Evolutionary conservation across 2,113 vertebrate species (phyloP).

Genomic region (Pterocles gutturalis): DNA sequence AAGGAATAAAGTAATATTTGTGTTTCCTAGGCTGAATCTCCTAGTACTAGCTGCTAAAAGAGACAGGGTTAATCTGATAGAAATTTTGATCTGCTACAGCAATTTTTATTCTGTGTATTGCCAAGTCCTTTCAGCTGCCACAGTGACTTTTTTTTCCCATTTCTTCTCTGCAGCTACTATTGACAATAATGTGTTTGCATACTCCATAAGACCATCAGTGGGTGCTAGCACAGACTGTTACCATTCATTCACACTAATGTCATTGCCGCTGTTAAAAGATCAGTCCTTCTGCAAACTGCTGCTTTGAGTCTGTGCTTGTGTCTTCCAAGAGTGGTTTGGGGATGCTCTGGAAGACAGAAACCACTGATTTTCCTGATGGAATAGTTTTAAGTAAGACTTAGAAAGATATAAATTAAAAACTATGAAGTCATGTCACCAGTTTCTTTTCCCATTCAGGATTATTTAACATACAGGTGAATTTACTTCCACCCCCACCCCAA

Average conservation of each 20-base stretch:
- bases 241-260: background rate
- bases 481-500: rapidly evolving
- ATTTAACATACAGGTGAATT: background rate
- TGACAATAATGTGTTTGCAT: background rate
- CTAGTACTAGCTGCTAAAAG: background rate
- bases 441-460: background rate
- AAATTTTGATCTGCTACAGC: background rate
- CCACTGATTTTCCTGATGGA: background rate
- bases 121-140: background rate
- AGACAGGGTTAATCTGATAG: background rate
- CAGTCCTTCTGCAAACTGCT: background rate
- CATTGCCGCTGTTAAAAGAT: background rate
- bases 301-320: background rate
- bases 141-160: background rate
- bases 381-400: background rate
- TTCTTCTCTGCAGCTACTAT: background rate
- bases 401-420: background rate
- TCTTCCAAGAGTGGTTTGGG: background rate
- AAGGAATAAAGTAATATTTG: background rate
- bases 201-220: background rate
- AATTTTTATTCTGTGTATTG: background rate
- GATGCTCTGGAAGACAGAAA: background rate
- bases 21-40: background rate
- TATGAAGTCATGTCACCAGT: background rate
- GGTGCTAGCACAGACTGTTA: background rate